Evolutionary conservation across 2,888 invertebrate species (phyloP).

Genomic region (Eupithecia subfuscata): DNA sequence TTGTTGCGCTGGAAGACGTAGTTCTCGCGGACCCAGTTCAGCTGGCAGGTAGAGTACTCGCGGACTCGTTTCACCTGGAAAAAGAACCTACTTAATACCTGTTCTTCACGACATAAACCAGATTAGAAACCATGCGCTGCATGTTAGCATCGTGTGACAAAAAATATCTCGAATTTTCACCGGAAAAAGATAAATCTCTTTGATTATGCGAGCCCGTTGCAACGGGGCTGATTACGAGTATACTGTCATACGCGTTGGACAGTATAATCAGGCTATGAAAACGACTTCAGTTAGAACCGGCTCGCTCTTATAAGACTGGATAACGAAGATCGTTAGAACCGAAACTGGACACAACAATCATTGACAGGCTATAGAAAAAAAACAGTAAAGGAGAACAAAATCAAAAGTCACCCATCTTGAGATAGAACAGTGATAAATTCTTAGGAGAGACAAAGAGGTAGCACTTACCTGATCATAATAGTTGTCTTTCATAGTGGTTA

Average conservation of each 20-base stretch:
- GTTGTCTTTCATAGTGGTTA: conserved; percentile 94
- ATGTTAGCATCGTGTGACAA: not conserved
- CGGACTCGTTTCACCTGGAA: conserved; percentile 93
- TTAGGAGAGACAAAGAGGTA: not conserved
- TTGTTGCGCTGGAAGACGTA: conserved; percentile 97
- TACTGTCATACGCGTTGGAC: not conserved
- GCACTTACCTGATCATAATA: conserved; percentile 92
- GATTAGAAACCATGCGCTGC: not conserved
- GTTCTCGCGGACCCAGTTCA: conserved; percentile 97
- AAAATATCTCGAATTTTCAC: not conserved
- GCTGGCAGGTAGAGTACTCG: conserved; percentile 95
- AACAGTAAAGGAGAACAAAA: not conserved
- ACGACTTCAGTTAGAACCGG: not conserved
- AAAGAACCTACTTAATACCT: conserved; percentile 16
- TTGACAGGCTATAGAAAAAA: not conserved
- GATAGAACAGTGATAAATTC: not conserved
- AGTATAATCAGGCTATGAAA: not conserved
- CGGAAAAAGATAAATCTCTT: not conserved
- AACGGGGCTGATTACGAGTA: not conserved
- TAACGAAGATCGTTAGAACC: not conserved
- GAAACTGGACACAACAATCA: not conserved
- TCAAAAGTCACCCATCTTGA: not conserved
- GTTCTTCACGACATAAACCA: conserved; percentile 10
- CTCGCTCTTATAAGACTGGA: not conserved
- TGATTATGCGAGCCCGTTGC: not conserved